Percentiles rank a stretch among this genome's conserved stretches.
Evolutionary conservation across 2,888 invertebrate species (phyloP).

Genomic region (Argyresthia albistria): DNA sequence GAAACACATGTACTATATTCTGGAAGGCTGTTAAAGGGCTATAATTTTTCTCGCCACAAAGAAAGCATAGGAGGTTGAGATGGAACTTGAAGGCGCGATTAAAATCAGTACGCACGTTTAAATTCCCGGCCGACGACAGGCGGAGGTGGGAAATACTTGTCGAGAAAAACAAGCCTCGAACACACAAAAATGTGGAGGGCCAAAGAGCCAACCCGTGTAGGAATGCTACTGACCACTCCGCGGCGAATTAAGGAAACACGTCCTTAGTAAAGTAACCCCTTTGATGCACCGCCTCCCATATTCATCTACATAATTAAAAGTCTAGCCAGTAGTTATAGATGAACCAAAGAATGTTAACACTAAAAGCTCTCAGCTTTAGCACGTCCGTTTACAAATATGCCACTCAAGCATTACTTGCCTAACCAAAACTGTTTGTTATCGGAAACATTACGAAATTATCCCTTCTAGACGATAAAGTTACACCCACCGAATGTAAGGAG

Average conservation of each 20-base stretch:
- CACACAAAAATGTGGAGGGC: slow-evolving; percentile 12
- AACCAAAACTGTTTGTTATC: slow-evolving; percentile 16
- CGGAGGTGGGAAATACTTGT: slow-evolving; percentile 51
- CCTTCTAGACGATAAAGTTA: slow-evolving; percentile 15
- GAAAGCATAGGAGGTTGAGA: slow-evolving; percentile 19
- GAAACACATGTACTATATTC: slow-evolving; percentile 18
- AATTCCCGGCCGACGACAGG: slow-evolving; percentile 36
- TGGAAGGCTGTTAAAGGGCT: slow-evolving; percentile 26
- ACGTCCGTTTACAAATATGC: slow-evolving; percentile 8
- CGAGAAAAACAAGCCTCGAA: slow-evolving; percentile 44
- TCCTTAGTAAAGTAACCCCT: slow-evolving; percentile 49
- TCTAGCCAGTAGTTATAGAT: slow-evolving; percentile 23
- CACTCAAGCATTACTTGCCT: slow-evolving; percentile 14
- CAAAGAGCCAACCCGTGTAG: slow-evolving; percentile 57
- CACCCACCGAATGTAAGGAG: slow-evolving; percentile 28
- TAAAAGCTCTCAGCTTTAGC: slow-evolving; percentile 1
- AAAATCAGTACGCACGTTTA: slow-evolving; percentile 49
- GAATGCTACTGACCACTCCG: slow-evolving; percentile 49
- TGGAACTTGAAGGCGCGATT: slow-evolving; percentile 28
- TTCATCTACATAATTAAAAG: slow-evolving; percentile 44
- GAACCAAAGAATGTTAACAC: background rate
- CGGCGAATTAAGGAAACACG: slow-evolving; percentile 43
- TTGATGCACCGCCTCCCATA: slow-evolving; percentile 30
- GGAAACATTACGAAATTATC: slow-evolving; percentile 25
- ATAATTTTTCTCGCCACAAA: slow-evolving; percentile 22